These are phyloP conservation scores for Delphinus delphis DNA, from an alignment of 2,113 vertebrate species.

Conservation along the genomic window DNA sequence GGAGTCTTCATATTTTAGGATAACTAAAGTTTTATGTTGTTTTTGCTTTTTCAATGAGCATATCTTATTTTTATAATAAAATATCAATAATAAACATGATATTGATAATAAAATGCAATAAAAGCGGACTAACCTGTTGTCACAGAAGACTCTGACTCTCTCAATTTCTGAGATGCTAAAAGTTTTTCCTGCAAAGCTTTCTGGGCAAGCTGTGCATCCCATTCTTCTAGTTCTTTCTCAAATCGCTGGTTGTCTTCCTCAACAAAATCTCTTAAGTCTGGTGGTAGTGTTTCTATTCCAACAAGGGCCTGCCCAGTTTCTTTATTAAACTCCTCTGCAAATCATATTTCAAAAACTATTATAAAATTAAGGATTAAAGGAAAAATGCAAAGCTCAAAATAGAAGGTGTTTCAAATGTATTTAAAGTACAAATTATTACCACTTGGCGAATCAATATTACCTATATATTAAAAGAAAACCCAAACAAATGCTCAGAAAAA, in stretches of 20 bases:
- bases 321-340: constrained; percentile 95
- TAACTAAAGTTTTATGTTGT: not conserved
- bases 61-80: constrained; percentile 2
- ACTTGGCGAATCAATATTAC: not conserved
- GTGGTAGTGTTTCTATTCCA: constrained; percentile 94
- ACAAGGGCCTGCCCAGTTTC: constrained; percentile 94
- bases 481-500: constrained; percentile 11
- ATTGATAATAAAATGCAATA: not conserved
- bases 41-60: not conserved
- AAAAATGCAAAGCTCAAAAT: constrained; percentile 53
- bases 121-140: constrained; percentile 81
- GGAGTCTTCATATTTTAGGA: not conserved
- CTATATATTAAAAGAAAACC: not conserved
- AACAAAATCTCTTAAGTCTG: constrained; percentile 94
- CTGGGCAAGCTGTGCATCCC: constrained; percentile 91
- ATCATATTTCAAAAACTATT: constrained; percentile 53
- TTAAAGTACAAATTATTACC: not conserved
- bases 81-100: not conserved
- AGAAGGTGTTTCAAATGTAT: not conserved
- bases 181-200: constrained; percentile 94
- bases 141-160: constrained; percentile 83
- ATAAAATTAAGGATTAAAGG: constrained; percentile 54
- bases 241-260: constrained; percentile 95
- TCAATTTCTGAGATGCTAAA: constrained; percentile 81
- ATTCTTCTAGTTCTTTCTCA: constrained; percentile 94